phyloP scores from a whole-genome alignment of 2,797 vertebrate genomes.

The Platalea minor region DNA sequence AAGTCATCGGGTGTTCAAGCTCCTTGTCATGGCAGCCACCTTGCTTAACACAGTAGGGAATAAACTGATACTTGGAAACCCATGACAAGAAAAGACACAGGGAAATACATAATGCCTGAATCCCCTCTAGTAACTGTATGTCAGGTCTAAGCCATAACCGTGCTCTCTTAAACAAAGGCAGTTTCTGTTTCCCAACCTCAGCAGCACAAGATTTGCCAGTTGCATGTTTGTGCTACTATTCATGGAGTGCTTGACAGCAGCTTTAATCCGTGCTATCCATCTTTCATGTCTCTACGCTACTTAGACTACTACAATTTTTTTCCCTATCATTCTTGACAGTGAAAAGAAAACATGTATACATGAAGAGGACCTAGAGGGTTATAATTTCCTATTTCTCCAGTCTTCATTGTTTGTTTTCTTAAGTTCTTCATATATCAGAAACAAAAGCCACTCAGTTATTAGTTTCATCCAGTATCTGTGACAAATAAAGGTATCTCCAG shows the following conservation, averaged over 20 bases:
- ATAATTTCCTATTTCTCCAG: not conserved
- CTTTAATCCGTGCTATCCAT: not conserved
- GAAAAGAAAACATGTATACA: not conserved
- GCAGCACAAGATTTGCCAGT: not conserved
- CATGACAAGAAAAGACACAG: not conserved
- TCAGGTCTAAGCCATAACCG: not conserved
- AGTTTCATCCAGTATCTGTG: not conserved
- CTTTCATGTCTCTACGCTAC: not conserved
- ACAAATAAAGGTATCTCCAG: not conserved
- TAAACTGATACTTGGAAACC: not conserved
- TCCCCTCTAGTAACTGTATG: not conserved
- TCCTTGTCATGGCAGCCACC: not conserved
- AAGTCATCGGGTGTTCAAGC: not conserved
- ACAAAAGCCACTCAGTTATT: not conserved
- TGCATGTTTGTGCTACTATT: not conserved
- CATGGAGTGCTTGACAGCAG: not conserved
- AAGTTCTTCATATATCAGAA: not conserved
- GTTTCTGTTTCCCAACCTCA: not conserved
- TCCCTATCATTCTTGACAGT: not conserved
- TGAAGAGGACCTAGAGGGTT: not conserved
- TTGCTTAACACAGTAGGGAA: not conserved
- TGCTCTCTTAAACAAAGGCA: not conserved
- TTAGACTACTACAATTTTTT: not conserved
- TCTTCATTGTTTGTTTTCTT: not conserved
- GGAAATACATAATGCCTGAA: not conserved